Conservation (phyloP, 2,113 vertebrate species). For the Melanocharis versteri region DNA sequence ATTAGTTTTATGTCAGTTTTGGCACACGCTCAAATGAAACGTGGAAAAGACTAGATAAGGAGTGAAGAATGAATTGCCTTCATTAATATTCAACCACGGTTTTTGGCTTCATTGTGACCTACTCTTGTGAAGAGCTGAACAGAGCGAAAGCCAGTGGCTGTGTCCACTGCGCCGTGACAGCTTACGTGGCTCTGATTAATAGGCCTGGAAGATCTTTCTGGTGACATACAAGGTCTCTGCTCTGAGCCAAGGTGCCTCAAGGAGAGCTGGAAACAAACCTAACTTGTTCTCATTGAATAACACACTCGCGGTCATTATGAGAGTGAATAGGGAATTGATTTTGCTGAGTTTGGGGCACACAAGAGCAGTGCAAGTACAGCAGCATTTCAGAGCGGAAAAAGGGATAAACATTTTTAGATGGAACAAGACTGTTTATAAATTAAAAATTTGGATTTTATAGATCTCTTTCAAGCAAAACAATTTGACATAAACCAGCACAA, state of each 20-base stretch:
- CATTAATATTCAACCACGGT: neutral
- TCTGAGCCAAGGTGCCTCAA: neutral
- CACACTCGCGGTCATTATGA: neutral
- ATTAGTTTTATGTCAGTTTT: neutral
- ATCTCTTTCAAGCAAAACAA: neutral
- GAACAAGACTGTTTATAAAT: neutral
- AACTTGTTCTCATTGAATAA: neutral
- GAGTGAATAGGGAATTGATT: neutral
- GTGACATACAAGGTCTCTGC: neutral
- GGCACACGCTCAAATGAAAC: neutral
- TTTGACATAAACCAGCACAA: neutral
- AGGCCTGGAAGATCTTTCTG: neutral
- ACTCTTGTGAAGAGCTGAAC: neutral
- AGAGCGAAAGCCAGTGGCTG: neutral
- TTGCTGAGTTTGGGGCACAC: neutral
- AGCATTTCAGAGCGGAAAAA: neutral
- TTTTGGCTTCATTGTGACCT: neutral
- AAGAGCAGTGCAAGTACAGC: neutral
- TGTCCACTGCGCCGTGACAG: neutral
- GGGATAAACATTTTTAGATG: neutral
- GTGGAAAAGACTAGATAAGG: neutral
- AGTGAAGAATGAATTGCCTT: neutral
- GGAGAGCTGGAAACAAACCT: neutral
- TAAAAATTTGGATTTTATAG: neutral
- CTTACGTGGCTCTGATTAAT: neutral